These are phyloP conservation scores for Larimichthys crocea DNA, from an alignment of 2,113 vertebrate genomes.

Conservation along the genomic window DNA sequence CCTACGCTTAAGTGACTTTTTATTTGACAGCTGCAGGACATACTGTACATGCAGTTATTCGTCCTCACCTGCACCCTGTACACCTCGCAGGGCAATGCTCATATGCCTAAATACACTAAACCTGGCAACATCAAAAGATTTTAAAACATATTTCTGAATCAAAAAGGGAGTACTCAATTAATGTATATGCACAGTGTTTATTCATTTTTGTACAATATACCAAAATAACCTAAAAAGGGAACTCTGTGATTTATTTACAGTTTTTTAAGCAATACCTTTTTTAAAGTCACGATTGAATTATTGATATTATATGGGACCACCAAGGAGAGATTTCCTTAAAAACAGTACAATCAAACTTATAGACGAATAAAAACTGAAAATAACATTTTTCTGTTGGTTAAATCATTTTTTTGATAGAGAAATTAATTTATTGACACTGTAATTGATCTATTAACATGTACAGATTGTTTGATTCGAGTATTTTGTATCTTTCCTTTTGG, in stretches of 20 bases:
- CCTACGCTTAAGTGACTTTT: constrained; percentile 35
- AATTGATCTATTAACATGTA: constrained; percentile 49
- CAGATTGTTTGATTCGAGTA: constrained; percentile 51
- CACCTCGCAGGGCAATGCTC: not conserved
- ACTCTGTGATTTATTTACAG: constrained; percentile 44
- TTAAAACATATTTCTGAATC: constrained; percentile 20
- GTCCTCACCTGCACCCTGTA: constrained; percentile 20
- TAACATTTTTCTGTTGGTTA: constrained; percentile 39
- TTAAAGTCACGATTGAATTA: constrained; percentile 36
- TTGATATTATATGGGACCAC: constrained; percentile 60
- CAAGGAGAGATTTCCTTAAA: constrained; percentile 54
- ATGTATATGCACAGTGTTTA: constrained; percentile 59
- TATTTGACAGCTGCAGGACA: constrained; percentile 32
- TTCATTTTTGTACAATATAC: constrained; percentile 58
- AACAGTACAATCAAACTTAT: constrained; percentile 66
- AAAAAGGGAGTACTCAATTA: constrained; percentile 37
- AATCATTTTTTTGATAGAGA: constrained; percentile 48
- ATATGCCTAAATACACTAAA: constrained; percentile 50
- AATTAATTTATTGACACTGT: constrained; percentile 46
- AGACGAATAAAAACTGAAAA: constrained; percentile 6
- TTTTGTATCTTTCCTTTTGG: constrained; percentile 53
- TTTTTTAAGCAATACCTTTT: constrained; percentile 68
- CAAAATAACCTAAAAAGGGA: constrained; percentile 56
- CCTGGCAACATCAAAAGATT: constrained; percentile 4
- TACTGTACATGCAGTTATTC: constrained; percentile 26